Evolutionary conservation across 2,888 invertebrate genomes (phyloP), one percentile per base, ranked within the genome.

Genomic region (Idaea aversata): DNA sequence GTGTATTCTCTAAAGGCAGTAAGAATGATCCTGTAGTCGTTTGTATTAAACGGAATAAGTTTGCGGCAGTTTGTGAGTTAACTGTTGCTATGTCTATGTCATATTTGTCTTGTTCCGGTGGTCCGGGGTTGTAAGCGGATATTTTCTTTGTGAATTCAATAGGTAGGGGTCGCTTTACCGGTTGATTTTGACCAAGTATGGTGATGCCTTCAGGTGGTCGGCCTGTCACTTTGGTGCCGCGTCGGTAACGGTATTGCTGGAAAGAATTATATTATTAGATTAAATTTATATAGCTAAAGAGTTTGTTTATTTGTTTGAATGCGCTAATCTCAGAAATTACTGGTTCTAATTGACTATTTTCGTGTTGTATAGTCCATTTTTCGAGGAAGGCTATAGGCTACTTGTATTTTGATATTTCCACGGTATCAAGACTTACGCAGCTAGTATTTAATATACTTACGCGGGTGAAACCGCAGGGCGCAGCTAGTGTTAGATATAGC

Each of bases 131-230:
- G 15, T 62, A 65, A 62, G n/a, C 75, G 10, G 34, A 71, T 76
- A 84, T 79, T 7, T 71, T 61, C 67, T 85, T 79, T 1, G 78
- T 84, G 63, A 88, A 89, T 61, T 81, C 76, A 59, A 84, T 82
- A 1, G 88, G 89, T 0, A 90, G 70, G 0, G 88, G 83, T 13
- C 0, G 66, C 64, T 71, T 87, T 88, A 57, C 62, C 61, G 0
- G 77, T 73, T 0, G 72, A 68, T 2, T 65, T 38, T 0, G 77
- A 0, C 79, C 82, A 0, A 81, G 2, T 5, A 91, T 65, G 3
- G 82, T 79, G 0, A 90, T 75, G 0, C 90, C 90, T 0, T 59
- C 35, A 0, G 87, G 85, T 0, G 70, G 57, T 7, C 71, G 34
- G 0, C 76, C 72, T 0, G 59, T 25, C 34, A 13, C 34, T 16